Percentiles rank a stretch among this genome's conserved stretches.
Evolutionary conservation across 2,797 vertebrate genomes (phyloP).

Genomic region (Scolopax bukidnonensis): DNA sequence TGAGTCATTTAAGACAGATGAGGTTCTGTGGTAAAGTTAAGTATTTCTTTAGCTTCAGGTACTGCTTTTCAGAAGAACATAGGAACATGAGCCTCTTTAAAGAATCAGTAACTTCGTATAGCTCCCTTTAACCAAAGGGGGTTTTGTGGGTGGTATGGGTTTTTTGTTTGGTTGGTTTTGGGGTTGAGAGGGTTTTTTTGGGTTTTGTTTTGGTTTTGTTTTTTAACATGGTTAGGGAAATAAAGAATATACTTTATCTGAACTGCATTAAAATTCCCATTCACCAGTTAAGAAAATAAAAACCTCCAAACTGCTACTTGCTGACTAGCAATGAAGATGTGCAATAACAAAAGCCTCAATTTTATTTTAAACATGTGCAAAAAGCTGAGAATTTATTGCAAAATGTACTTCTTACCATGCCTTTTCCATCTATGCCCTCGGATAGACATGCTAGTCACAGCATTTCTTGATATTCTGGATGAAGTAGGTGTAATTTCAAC

Average conservation of each 20-base stretch:
- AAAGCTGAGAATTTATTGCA: neutral
- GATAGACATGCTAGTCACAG: slow-evolving; percentile 97
- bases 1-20: neutral
- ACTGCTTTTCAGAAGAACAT: neutral
- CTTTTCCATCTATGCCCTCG: slow-evolving; percentile 98
- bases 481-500: slow-evolving; percentile 97
- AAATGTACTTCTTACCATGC: slow-evolving; percentile 86
- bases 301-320: neutral
- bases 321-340: neutral
- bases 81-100: neutral
- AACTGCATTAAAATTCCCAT: neutral
- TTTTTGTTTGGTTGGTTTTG: neutral
- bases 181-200: neutral
- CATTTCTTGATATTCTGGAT: slow-evolving; percentile 96
- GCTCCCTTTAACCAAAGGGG: neutral
- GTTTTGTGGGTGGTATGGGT: neutral
- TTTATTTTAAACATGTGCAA: neutral
- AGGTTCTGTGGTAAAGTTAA: neutral
- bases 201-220: neutral
- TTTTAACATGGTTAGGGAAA: neutral
- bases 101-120: neutral
- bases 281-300: neutral
- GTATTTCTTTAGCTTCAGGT: neutral
- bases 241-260: neutral
- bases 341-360: neutral